A percentile compares a stretch with the other conserved stretches of the same genome.
These are phyloP conservation scores for Amiota mariae DNA, from an alignment of 2,888 invertebrate species.

Conservation along the genomic window DNA sequence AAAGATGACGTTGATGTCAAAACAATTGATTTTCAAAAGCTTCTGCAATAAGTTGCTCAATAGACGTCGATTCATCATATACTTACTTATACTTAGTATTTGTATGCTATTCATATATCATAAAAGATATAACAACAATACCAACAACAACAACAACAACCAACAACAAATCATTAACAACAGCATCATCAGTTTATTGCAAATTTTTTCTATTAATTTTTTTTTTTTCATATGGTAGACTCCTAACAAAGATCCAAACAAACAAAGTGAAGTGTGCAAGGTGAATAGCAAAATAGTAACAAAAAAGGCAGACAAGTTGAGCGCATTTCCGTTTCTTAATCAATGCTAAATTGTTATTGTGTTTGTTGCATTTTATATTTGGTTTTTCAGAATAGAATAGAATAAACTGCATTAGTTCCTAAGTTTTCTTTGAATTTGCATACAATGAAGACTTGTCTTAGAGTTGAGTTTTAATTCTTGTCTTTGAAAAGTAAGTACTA, in stretches of 20 bases:
- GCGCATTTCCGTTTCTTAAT: constrained; percentile 63
- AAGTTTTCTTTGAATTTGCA: constrained; percentile 50
- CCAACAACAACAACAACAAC: constrained; percentile 33
- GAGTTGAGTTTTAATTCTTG: background rate
- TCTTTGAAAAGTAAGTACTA: constrained; percentile 1
- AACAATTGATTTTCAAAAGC: background rate
- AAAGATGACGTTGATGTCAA: background rate
- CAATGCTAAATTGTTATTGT: constrained; percentile 58
- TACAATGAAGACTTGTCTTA: constrained; percentile 48
- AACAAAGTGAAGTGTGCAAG: background rate
- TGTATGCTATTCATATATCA: constrained; percentile 34
- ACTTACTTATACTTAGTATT: background rate
- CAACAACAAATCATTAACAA: constrained; percentile 33
- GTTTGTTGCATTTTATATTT: constrained; percentile 26
- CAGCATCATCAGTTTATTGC: background rate
- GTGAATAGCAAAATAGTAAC: constrained; percentile 8
- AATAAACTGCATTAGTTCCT: constrained; percentile 34
- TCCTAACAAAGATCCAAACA: constrained; percentile 11
- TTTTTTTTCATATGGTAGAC: too few species aligned
- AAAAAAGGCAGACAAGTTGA: constrained; percentile 51
- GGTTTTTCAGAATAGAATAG: constrained; percentile 29
- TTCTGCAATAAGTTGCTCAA: constrained; percentile 6
- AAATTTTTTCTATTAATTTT: too few species aligned
- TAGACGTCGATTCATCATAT: background rate
- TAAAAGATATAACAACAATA: constrained; percentile 26